Evolutionary conservation across 2,113 vertebrate species (phyloP), one percentile per base, ranked within the genome.

Genomic region (Sminthopsis crassicaudata): DNA sequence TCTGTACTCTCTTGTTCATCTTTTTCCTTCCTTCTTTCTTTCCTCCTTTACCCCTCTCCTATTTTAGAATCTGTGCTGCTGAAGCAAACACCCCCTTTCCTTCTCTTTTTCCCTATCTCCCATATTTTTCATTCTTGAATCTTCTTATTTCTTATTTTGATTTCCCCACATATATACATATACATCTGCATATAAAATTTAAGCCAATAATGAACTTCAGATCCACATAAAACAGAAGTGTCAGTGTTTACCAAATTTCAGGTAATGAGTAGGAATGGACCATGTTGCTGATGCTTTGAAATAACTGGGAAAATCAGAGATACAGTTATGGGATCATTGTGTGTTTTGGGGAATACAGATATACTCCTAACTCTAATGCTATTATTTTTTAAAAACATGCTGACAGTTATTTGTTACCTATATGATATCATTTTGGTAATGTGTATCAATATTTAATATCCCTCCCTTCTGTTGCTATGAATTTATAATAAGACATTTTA

Each of bases 261-360:
- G 57, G 50, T 51, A 53, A 55, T 92, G 46, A 94, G 30, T 51
- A 10, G 91, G 36, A 16, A 22, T 53, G 14, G 36, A 89, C 1
- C 14, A 90, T 93, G 55, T 46, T 91, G 57, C 46, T 91, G n/a
- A 67, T 54, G 95, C 93, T 76, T 93, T 90, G 94, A 95, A 95
- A 76, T 1, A 8, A 55, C 84, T 95, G 90, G 12, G 1, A 53
- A 1, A 90, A 55, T 84, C 67, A 84, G 67, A 84, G 2, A 84
- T 84, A 84, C 6, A 50, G 27, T 60, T 53, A 95, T 67, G 8
- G n/a, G 95, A 48, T 89, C 57, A n/a, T 16, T 90, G 42, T 30
- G 76, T 95, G 93, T 60, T 91, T 42, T 92, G 53, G 9, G 24
- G 1, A 30, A 14, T 25, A 14, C 0, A 42, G 88, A 46, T 11